Evolutionary conservation across 1,140 invertebrate species (phyloP), one percentile per base, ranked within the genome.

Genomic region (Drosophila biarmipes): DNA sequence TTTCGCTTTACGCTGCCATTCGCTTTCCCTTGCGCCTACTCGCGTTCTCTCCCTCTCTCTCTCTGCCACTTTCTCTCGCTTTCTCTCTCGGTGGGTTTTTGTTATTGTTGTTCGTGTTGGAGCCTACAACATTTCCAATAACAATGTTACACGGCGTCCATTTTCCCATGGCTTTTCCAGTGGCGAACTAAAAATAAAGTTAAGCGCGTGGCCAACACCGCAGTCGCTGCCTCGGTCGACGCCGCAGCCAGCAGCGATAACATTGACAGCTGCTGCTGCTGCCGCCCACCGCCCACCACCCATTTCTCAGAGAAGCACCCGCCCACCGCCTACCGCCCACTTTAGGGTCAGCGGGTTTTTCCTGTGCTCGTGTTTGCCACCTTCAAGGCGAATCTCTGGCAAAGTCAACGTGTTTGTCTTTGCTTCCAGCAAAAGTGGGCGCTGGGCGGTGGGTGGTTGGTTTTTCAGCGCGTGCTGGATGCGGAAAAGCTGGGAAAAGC

Each of bases 121-220:
- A 69, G 81, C 81, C 82, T 86, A 86, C 82, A 80, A 86, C 69
- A 46, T 87, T 86, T 87, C 82, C 84, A 82, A 82, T 89, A 76
- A 76, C 72, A 82, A 82, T 89, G 79, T 87, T 87, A 87, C 78
- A 87, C 76, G 67, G 68, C 51, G 40, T n/a, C 34, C 37, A 40
- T 67, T 80, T 77, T 89, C 73, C 84, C 73, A 58, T 84, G 67
- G 54, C 67, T 61, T 67, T 89, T 89, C 84, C 84, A 89, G 75
- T 84, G 76, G 59, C 81, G 57, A 84, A 89, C 84, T 90, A 89
- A 89, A 89, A 89, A 89, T 90, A 90, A 89, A 80, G 76, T 89
- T 89, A 89, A 77, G 84, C 84, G 84, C 84, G 69, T 89, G 84
- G 76, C 84, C 80, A 82, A 55, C 51, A 58, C 45, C 52, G 58